Evolutionary conservation across 2,797 vertebrate genomes (phyloP).

Genomic region (Ispidina picta): DNA sequence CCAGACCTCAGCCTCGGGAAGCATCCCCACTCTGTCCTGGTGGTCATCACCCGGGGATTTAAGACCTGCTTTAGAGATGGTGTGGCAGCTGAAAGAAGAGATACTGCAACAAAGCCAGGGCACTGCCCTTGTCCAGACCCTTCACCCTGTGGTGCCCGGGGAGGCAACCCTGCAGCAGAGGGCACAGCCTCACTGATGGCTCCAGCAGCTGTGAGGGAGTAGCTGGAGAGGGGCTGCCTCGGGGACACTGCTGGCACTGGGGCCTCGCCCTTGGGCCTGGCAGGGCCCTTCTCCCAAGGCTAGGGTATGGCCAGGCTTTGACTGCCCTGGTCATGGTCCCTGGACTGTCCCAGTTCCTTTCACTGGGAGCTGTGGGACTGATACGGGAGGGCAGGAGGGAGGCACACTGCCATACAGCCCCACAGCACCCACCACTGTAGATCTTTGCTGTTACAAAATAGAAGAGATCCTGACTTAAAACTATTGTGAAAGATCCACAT

Average conservation of each 20-base stretch:
- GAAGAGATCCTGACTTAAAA: not conserved
- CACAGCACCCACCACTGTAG: not conserved
- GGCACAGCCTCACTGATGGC: too few species aligned
- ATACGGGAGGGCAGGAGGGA: not conserved
- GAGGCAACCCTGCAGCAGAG: not conserved
- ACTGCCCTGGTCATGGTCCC: too few species aligned
- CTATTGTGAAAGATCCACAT: not conserved
- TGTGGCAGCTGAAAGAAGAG: not conserved
- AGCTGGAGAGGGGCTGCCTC: not conserved
- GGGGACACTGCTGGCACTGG: not conserved
- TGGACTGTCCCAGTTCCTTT: not conserved
- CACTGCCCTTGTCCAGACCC: not conserved
- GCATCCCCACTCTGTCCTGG: not conserved
- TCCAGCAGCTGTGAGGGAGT: rapidly evolving
- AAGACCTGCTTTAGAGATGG: not conserved
- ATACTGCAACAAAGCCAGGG: too few species aligned
- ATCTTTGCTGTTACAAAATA: not conserved
- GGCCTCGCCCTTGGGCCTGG: rapidly evolving
- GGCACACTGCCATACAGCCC: rapidly evolving
- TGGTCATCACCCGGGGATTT: rapidly evolving
- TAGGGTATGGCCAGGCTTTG: not conserved
- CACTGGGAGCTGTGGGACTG: too few species aligned
- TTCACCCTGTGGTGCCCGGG: rapidly evolving
- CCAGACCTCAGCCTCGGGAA: not conserved
- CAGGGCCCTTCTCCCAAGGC: not conserved